A percentile compares a stretch with the other conserved stretches of the same genome.
phyloP scores from a whole-genome alignment of 2,888 invertebrate species.

The Phyllotreta cruciferae region DNA sequence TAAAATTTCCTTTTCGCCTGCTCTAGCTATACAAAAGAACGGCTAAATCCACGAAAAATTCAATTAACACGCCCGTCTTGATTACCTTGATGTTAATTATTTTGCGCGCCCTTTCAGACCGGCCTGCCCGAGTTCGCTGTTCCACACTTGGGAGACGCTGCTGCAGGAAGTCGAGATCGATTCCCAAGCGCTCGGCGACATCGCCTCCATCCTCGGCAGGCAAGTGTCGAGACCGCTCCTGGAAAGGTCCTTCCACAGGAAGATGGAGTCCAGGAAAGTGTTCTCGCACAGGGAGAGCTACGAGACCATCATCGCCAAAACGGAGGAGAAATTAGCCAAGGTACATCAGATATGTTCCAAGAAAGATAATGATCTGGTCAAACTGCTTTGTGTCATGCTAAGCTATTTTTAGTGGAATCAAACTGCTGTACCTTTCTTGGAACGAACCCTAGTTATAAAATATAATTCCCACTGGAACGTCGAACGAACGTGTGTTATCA shows the following conservation, averaged over 20 bases:
- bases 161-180: constrained; percentile 91
- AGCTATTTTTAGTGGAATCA: too few species aligned
- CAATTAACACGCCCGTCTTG: neutral
- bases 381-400: too few species aligned
- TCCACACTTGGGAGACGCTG: constrained; percentile 89
- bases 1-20: too few species aligned
- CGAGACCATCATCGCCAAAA: constrained; percentile 85
- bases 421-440: too few species aligned
- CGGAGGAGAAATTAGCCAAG: constrained; percentile 79
- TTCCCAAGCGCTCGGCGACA: constrained; percentile 83
- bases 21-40: neutral
- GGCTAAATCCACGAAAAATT: neutral
- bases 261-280: constrained; percentile 89
- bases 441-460: too few species aligned
- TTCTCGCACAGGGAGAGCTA: constrained; percentile 90
- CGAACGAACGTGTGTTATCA: too few species aligned
- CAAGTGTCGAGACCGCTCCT: constrained; percentile 82
- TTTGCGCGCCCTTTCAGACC: constrained; percentile 64
- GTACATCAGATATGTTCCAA: constrained; percentile 58
- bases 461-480: too few species aligned
- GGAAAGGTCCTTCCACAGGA: constrained; percentile 87
- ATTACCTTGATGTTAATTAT: constrained; percentile 18
- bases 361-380: too few species aligned
- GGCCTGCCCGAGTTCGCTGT: constrained; percentile 80
- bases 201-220: constrained; percentile 79